Evolutionary conservation across 2,888 invertebrate species (phyloP), one percentile per base, ranked within the genome.

Genomic region (Hypercompe scribonia): DNA sequence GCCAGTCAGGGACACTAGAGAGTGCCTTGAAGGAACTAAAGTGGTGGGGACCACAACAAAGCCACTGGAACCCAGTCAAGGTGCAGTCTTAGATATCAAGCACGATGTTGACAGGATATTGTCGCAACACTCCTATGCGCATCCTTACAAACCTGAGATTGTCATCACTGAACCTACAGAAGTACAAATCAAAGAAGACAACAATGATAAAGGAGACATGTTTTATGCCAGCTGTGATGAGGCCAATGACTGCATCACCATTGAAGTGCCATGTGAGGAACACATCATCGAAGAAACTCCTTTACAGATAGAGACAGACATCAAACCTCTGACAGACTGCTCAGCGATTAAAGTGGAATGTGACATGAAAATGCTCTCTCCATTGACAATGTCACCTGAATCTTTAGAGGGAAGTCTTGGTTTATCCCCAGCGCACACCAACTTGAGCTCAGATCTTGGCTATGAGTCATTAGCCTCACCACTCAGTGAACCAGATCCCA

Each of bases 31-130:
- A 96, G 85, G 96, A 97, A 91, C 96, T 97, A 89, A 97, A 97
- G 87, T 98, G 98, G 98, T 98, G 98, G 98, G 98, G 98, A 78
- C 97, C 97, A 70, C 97, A 98, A 89, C 98, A 98, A 94, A 97
- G 97, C 93, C 97, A 96, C 86, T 98, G 98, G 98, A 98, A 98
- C 91, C 98, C 98, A 84, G 96, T 97, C 89, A 96, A 97, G 84
- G 94, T 96, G 90, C 89, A 91, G 85, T 95, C 94, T n/a, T 96
- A 95, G 92, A 94, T 86, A 87, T 91, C 69, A 93, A 93, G 79
- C 94, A 92, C 74, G 94, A 96, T 81, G 91, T 95, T 39, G 87
- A 94, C 92, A 92, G 93, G 88, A 95, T 96, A 94, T 86, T 95
- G 88, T 87, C 91, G 39, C 96, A 95, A 85, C 96, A 96, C 89